A percentile compares a stretch with the other conserved stretches of the same genome.
Evolutionary conservation across 1,140 invertebrate genomes (phyloP).

Genomic region (Cydia splendana): DNA sequence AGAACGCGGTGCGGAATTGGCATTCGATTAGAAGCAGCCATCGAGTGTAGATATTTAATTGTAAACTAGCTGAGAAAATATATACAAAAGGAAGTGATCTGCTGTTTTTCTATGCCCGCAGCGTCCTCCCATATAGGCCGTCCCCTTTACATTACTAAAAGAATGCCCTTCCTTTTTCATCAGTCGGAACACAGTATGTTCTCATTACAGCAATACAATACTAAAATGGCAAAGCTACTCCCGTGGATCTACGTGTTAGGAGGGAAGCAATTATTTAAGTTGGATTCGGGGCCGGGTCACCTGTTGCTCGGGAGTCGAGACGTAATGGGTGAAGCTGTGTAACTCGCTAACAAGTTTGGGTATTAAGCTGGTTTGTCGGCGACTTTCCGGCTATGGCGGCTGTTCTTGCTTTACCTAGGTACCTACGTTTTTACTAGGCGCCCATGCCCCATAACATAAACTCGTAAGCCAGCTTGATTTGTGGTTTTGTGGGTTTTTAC

Average conservation of each 20-base stretch:
- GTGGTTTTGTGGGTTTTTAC: too few relatives aligned
- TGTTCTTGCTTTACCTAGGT: background rate
- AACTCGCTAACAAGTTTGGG: slow-evolving; percentile 9
- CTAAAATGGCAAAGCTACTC: background rate
- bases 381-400: background rate
- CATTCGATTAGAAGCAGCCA: too few relatives aligned
- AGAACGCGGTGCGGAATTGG: too few relatives aligned
- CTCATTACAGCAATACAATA: background rate
- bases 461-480: too few relatives aligned
- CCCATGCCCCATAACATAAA: too few relatives aligned
- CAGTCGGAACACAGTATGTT: background rate
- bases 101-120: too few relatives aligned
- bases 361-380: background rate
- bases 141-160: too few relatives aligned
- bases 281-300: background rate
- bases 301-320: slow-evolving; percentile 2
- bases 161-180: background rate
- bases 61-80: too few relatives aligned
- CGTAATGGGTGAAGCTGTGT: background rate
- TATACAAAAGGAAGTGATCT: too few relatives aligned
- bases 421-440: background rate
- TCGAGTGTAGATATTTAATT: too few relatives aligned
- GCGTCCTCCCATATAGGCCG: too few relatives aligned
- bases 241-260: background rate
- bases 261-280: slow-evolving; percentile 1